Evolutionary conservation across 2,888 invertebrate genomes (phyloP), one percentile per base, ranked within the genome.

Genomic region (Gryllus longicercus): DNA sequence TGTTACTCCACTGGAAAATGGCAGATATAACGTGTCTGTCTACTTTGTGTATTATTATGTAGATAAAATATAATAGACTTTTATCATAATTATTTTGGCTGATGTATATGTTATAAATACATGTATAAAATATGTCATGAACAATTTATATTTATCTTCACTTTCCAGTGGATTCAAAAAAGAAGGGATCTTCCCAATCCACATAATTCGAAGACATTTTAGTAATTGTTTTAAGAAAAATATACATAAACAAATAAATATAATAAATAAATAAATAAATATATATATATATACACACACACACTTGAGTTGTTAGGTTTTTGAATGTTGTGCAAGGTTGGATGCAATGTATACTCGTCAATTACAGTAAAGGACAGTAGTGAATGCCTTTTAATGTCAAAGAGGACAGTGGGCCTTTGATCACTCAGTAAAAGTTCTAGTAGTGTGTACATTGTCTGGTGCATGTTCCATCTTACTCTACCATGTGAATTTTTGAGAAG

Each of bases 1-100:
- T 82, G 82, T 82, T 80, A 78, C 81, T 82, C 81, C 82, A 82
- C 82, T 82, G 82, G 82, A 79, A 83, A 81, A 81, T 81, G 81
- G 81, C 81, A 76, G 80, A 82, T 81, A 80, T 81, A 74, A 79
- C 76, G 76, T 51, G 75, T 79, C 79, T 81, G 50, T 77, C 76
- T 77, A 77, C 76, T 78, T 81, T 78, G 79, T 80, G 75, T 77
- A 79, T 78, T 74, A 80, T 81, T 80, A 79, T 82, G 80, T 80
- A 82, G 74, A 81, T 80, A 77, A 82, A 80, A 80, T 80, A 50
- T 77, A 63, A 80, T 79, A 79, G 80, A 79, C 76, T 80, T 81
- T 79, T 77, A 81, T 79, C 25, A 78, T 75, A 75, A 78, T 79
- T 81, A 79, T 79, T 82, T 80, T 82, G 82, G 79, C 79, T 78